Percentiles rank a stretch among this genome's conserved stretches.
Conservation (phyloP, 2,888 invertebrate species). For the Apocheima hispidaria region DNA sequence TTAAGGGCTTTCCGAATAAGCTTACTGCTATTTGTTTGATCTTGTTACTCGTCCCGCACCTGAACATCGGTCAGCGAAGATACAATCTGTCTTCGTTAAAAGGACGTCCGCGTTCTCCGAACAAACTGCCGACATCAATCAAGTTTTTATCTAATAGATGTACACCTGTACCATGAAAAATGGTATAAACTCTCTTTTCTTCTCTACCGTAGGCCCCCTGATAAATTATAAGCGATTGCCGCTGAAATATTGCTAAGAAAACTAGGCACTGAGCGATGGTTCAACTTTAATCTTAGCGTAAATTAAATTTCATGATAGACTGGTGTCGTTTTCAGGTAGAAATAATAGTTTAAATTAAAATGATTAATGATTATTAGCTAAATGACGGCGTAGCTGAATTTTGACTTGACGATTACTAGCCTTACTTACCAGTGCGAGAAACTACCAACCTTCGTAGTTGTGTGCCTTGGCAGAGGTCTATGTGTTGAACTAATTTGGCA, state of each 20-base stretch:
- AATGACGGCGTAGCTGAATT: no score
- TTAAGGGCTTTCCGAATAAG: slow-evolving; percentile 28
- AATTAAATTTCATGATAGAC: slow-evolving; percentile 20
- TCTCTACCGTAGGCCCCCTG: slow-evolving; percentile 44
- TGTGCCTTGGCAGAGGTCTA: no score
- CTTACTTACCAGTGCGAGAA: no score
- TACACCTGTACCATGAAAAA: slow-evolving; percentile 60
- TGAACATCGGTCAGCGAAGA: slow-evolving; percentile 64
- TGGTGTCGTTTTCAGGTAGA: background rate
- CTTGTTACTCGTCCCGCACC: slow-evolving; percentile 48
- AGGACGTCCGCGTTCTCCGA: slow-evolving; percentile 55
- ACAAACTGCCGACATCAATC: slow-evolving; percentile 67
- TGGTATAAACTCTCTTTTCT: slow-evolving; percentile 50
- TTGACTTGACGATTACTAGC: no score
- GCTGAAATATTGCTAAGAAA: slow-evolving; percentile 45
- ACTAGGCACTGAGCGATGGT: slow-evolving; percentile 22
- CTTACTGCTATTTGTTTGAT: slow-evolving; percentile 40
- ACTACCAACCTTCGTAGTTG: no score
- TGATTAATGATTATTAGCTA: no score
- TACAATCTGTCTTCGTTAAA: slow-evolving; percentile 74
- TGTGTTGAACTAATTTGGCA: no score
- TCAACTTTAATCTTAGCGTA: slow-evolving; percentile 9
- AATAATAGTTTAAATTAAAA: no score
- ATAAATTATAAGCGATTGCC: slow-evolving; percentile 44
- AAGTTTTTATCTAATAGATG: slow-evolving; percentile 59